A percentile compares a stretch with the other conserved stretches of the same genome.
Conservation (phyloP, 1,140 invertebrate genomes). For the Gerris buenoi region DNA sequence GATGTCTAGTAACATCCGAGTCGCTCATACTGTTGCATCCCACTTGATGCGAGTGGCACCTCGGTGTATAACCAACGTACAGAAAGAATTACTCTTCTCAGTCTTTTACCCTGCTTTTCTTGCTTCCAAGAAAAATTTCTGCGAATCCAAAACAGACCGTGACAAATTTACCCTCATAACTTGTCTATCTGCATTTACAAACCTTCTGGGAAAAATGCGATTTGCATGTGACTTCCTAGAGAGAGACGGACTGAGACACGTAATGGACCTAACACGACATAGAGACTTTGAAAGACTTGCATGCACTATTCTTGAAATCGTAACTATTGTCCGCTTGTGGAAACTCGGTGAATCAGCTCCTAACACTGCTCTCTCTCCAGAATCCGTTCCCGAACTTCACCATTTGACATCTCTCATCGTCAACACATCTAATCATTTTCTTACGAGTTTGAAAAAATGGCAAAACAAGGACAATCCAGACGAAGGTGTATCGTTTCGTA, state of each 20-base stretch:
- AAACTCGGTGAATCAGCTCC: constrained; percentile 18
- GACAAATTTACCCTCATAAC: constrained; percentile 42
- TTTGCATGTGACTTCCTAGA: constrained; percentile 43
- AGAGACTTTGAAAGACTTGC: constrained; percentile 39
- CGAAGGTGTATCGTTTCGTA: neutral
- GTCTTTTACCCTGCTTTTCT: constrained; percentile 45
- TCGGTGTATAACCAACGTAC: constrained; percentile 35
- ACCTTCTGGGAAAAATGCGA: constrained; percentile 35
- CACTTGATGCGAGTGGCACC: constrained; percentile 43
- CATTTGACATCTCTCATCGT: constrained; percentile 37
- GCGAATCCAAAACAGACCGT: constrained; percentile 30
- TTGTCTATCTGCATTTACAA: constrained; percentile 42
- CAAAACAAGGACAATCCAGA: constrained; percentile 5
- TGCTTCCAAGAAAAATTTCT: constrained; percentile 35
- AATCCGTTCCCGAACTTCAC: constrained; percentile 31
- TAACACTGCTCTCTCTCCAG: constrained; percentile 1
- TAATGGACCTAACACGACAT: constrained; percentile 35
- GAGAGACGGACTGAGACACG: constrained; percentile 37
- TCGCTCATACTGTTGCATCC: constrained; percentile 38
- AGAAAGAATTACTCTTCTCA: constrained; percentile 38
- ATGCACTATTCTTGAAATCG: constrained; percentile 43
- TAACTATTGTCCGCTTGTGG: constrained; percentile 40
- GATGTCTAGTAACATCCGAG: constrained; percentile 35
- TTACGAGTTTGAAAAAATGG: constrained; percentile 20
- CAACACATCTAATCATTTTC: constrained; percentile 31